A percentile compares a stretch with the other conserved stretches of the same genome.
phyloP scores from a whole-genome alignment of 2,888 invertebrate genomes.

The Hypomecis atomaria region DNA sequence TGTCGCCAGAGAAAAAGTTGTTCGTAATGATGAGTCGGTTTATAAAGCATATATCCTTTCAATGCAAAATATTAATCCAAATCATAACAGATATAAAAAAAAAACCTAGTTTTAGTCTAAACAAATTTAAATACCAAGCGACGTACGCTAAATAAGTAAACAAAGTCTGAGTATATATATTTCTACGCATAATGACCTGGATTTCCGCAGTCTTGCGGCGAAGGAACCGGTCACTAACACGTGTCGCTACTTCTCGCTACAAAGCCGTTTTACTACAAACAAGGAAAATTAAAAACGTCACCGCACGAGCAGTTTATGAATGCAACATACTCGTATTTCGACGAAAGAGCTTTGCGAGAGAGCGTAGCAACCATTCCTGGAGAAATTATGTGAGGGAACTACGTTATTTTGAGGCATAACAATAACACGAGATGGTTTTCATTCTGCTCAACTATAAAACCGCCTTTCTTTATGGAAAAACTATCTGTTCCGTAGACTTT shows the following conservation, averaged over 20 bases:
- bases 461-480: too few relatives aligned
- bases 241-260: slow-evolving; percentile 12
- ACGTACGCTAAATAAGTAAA: neutral
- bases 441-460: too few relatives aligned
- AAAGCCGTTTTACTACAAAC: slow-evolving; percentile 13
- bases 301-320: neutral
- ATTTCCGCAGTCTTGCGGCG: neutral
- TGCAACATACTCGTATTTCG: neutral
- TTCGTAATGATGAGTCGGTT: too few relatives aligned
- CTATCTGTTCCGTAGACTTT: too few relatives aligned
- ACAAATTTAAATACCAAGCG: neutral
- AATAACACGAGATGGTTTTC: neutral
- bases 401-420: neutral
- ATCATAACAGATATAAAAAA: too few relatives aligned
- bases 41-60: too few relatives aligned
- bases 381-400: neutral
- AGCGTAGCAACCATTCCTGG: neutral
- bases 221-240: slow-evolving; percentile 14
- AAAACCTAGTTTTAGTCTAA: too few relatives aligned
- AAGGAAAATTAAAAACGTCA: slow-evolving; percentile 14
- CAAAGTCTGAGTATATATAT: neutral
- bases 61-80: too few relatives aligned
- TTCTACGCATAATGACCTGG: slow-evolving; percentile 13
- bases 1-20: too few relatives aligned
- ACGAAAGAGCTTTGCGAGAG: neutral